Conservation (phyloP, 2,888 invertebrate genomes). For the Tuta absoluta region DNA sequence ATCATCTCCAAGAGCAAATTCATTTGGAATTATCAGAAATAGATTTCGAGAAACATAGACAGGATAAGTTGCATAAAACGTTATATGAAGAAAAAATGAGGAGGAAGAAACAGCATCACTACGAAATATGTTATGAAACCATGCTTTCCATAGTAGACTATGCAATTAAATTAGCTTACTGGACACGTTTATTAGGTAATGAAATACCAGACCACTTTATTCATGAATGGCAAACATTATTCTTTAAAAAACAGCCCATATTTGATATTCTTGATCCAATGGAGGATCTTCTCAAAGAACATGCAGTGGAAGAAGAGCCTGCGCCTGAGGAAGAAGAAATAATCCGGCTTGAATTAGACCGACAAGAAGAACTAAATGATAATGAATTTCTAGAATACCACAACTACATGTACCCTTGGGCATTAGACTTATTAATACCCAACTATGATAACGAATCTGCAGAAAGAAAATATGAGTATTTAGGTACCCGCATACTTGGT, state of each 20-base stretch:
- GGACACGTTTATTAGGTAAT: constrained; percentile 61
- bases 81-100: constrained; percentile 79
- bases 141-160: constrained; percentile 80
- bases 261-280: constrained; percentile 72
- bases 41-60: constrained; percentile 76
- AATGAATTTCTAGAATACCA: constrained; percentile 81
- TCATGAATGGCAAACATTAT: constrained; percentile 81
- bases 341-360: constrained; percentile 70
- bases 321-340: constrained; percentile 65
- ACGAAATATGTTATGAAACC: constrained; percentile 76
- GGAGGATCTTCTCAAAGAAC: constrained; percentile 61
- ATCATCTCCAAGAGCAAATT: constrained; percentile 67
- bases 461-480: constrained; percentile 67
- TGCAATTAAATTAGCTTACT: constrained; percentile 76
- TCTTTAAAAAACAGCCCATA: constrained; percentile 78
- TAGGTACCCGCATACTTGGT: constrained; percentile 72
- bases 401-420: constrained; percentile 78
- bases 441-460: constrained; percentile 67
- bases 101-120: constrained; percentile 70
- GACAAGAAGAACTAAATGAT: constrained; percentile 79
- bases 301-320: constrained; percentile 50
- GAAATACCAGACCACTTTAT: constrained; percentile 73
- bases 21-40: constrained; percentile 74
- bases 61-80: constrained; percentile 74
- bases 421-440: constrained; percentile 65